These are phyloP conservation scores for Ctenoplectra terminalis DNA, from an alignment of 1,140 invertebrate genomes.

Conservation along the genomic window DNA sequence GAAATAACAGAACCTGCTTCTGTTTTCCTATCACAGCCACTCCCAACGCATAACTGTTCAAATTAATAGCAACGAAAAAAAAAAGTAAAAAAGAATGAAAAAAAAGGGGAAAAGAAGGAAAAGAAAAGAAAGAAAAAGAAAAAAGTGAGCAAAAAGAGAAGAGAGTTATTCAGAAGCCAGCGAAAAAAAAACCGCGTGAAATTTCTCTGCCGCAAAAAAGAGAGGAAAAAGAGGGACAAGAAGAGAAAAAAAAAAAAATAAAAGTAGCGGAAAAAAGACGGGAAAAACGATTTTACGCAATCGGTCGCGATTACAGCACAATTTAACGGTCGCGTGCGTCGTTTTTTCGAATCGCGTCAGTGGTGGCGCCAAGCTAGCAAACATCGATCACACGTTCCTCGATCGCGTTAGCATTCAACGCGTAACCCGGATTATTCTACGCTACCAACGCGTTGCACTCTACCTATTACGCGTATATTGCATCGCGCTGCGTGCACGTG, in stretches of 20 bases:
- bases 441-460: constrained; percentile 7
- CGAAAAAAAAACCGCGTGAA: not conserved
- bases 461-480: constrained; percentile 38
- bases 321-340: constrained; percentile 15
- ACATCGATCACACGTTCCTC: constrained; percentile 6
- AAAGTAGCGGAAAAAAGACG: not conserved
- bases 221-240: not conserved
- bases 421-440: constrained; percentile 22
- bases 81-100: too few species aligned
- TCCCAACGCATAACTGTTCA: not conserved
- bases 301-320: not conserved
- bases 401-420: constrained; percentile 41
- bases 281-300: not conserved
- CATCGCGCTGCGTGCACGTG: constrained; percentile 30
- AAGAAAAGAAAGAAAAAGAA: too few species aligned
- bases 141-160: not conserved
- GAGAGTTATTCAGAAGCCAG: too few species aligned
- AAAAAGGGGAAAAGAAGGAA: too few species aligned
- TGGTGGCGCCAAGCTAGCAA: constrained; percentile 23
- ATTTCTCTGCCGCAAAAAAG: not conserved
- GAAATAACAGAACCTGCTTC: not conserved
- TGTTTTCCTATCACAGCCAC: not conserved
- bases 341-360: constrained; percentile 17
- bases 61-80: not conserved
- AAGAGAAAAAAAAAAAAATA: not conserved